Evolutionary conservation across 2,113 vertebrate genomes (phyloP).

Genomic region (Burhinus oedicnemus): DNA sequence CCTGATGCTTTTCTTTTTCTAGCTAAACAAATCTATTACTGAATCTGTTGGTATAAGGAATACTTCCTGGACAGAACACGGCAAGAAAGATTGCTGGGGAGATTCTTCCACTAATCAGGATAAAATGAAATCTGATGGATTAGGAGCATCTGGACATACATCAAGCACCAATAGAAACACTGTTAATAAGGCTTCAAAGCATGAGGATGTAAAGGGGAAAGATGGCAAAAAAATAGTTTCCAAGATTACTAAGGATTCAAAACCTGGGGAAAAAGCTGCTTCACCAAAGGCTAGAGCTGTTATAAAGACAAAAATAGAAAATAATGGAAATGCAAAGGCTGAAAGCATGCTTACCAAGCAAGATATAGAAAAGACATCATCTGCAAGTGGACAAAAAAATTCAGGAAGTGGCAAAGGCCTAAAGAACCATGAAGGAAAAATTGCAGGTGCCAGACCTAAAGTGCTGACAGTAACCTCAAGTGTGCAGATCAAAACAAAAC

Average conservation of each 20-base stretch:
- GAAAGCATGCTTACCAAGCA: constrained; percentile 70
- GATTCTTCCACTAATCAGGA: constrained; percentile 64
- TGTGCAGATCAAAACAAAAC: constrained; percentile 74
- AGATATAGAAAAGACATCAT: constrained; percentile 67
- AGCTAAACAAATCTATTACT: constrained; percentile 74
- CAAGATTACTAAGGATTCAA: constrained; percentile 77
- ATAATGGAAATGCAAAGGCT: constrained; percentile 76
- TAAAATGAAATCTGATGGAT: constrained; percentile 96
- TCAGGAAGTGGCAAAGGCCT: constrained; percentile 71
- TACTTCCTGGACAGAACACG: constrained; percentile 67
- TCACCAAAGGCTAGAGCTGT: constrained; percentile 82
- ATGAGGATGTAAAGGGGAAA: constrained; percentile 82
- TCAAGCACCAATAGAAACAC: constrained; percentile 73
- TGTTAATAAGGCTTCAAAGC: constrained; percentile 80
- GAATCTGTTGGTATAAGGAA: constrained; percentile 73
- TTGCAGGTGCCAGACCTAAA: constrained; percentile 86
- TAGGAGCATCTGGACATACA: constrained; percentile 82
- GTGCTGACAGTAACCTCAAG: constrained; percentile 72
- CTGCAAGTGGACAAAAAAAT: constrained; percentile 75
- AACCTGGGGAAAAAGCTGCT: constrained; percentile 75
- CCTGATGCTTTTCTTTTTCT: neutral
- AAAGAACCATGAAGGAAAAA: constrained; percentile 80
- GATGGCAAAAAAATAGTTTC: constrained; percentile 75
- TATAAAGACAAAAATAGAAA: constrained; percentile 77
- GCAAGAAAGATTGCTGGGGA: constrained; percentile 58